Conservation (phyloP, 2,888 invertebrate genomes). For the Cheilosia urbana region DNA sequence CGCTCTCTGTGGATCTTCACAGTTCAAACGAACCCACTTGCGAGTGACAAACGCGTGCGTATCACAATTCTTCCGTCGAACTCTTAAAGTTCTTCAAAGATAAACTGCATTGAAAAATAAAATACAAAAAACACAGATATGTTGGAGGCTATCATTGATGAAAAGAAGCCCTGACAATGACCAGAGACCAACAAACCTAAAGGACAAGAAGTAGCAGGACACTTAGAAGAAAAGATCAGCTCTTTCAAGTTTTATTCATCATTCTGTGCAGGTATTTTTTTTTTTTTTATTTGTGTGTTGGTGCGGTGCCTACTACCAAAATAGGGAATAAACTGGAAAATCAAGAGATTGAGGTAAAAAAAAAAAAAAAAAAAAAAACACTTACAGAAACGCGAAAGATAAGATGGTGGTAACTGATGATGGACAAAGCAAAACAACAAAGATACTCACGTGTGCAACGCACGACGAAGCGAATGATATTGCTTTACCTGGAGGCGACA, state of each 20-base stretch:
- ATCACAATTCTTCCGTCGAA: slow-evolving; percentile 68
- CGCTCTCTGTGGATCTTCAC: slow-evolving; percentile 14
- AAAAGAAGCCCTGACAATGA: slow-evolving; percentile 60
- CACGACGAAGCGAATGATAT: slow-evolving; percentile 61
- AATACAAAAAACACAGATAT: not conserved
- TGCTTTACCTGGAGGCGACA: slow-evolving; percentile 59
- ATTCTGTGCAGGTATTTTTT: slow-evolving; percentile 42
- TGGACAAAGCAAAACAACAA: slow-evolving; percentile 66
- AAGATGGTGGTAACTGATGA: slow-evolving; percentile 74
- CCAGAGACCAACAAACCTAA: slow-evolving; percentile 7
- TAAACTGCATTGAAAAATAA: slow-evolving; percentile 8
- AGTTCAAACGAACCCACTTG: slow-evolving; percentile 48
- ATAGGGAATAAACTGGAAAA: slow-evolving; percentile 63
- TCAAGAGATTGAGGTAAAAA: slow-evolving; percentile 34
- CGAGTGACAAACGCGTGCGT: slow-evolving; percentile 75
- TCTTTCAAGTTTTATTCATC: slow-evolving; percentile 67
- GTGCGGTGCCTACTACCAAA: slow-evolving; percentile 9
- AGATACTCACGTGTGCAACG: slow-evolving; percentile 71
- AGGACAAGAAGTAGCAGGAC: slow-evolving; percentile 65
- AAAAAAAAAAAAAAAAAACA: slow-evolving; percentile 5
- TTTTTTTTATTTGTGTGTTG: slow-evolving; percentile 13
- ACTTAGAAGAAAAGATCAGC: slow-evolving; percentile 69
- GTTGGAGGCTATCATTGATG: slow-evolving; percentile 70
- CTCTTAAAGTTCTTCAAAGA: slow-evolving; percentile 28
- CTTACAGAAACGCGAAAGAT: slow-evolving; percentile 37